Base-by-base conservation (phyloP, 2,888 invertebrate genomes). In the Nemoura dubitans region DNA sequence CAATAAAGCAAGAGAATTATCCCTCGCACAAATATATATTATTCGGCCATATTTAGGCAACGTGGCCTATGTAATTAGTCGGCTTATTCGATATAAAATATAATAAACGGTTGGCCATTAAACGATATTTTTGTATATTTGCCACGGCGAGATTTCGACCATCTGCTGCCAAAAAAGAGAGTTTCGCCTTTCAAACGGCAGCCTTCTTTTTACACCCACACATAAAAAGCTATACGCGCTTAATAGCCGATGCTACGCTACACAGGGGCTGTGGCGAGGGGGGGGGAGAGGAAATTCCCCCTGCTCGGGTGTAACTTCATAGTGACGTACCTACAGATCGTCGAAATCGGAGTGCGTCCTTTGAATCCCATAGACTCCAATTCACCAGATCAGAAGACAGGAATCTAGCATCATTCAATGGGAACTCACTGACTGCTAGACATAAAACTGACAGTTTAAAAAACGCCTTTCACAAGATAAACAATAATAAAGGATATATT, bases 161-260 rank as follows among this genome's bases (percentile, higher is more conserved):
- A 84, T 43, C 84, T 84, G 84, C 59, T 84, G 84, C 76, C 83
- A 30, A 83, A 83, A n/a, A 25, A 30, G 25, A 16, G 26, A 42
- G 21, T 25, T 26, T 42, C 36, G 25, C 83, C 43, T 36, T 29
- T 16, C 30, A 29, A 29, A 81, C 59, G 21, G 42, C 82, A 30
- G 7, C 83, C 25, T 83, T 78, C 28, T 78, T 26, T 78, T 78
- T 25, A 78, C 78, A 78, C 78, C 83, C 83, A n/a, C 82, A 82
- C 82, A 30, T 36, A 82, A 29, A 82, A 82, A 29, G 29, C 59
- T n/a, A 26, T 7, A 27, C 6, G 16, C 78, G 27, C 26, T 28
- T 78, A 28, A 78, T 25, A 6, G 78, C 78, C n/a, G 78, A n/a
- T 6, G n/a, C n/a, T 26, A 26, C n/a, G 28, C 28, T 26, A 78